Percentiles rank a stretch among this genome's conserved stretches.
Evolutionary conservation across 2,113 vertebrate genomes (phyloP).

Genomic region (Psophia crepitans): DNA sequence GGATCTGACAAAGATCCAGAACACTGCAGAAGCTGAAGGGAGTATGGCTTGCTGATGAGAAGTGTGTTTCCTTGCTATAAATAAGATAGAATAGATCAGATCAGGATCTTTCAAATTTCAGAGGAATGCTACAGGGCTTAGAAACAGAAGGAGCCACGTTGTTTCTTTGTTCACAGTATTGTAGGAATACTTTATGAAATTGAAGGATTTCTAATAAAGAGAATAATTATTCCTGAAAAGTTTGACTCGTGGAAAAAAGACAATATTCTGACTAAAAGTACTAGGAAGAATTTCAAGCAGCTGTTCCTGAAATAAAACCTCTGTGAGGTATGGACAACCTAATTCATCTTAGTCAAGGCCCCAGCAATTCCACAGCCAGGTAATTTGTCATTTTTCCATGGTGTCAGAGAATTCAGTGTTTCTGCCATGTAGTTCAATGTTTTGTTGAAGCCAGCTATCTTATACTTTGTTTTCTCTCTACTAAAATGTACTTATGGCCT

Average conservation of each 20-base stretch:
- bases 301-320: background rate
- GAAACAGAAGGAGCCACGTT: background rate
- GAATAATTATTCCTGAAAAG: background rate
- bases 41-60: background rate
- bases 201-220: background rate
- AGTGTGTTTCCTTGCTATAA: background rate
- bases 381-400: slow-evolving; percentile 40
- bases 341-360: slow-evolving; percentile 27
- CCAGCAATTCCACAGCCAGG: background rate
- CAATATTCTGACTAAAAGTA: background rate
- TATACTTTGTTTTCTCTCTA: background rate
- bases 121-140: background rate
- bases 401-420: background rate
- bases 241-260: background rate
- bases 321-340: background rate
- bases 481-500: background rate
- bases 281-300: slow-evolving; percentile 24
- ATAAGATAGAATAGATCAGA: background rate
- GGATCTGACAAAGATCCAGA: background rate
- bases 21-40: background rate
- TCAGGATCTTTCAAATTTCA: background rate
- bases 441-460: background rate
- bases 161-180: background rate
- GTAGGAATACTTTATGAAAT: background rate
- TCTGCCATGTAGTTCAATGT: background rate